A percentile compares a stretch with the other conserved stretches of the same genome.
Evolutionary conservation across 2,797 vertebrate genomes (phyloP).

Genomic region (Clamator glandarius): DNA sequence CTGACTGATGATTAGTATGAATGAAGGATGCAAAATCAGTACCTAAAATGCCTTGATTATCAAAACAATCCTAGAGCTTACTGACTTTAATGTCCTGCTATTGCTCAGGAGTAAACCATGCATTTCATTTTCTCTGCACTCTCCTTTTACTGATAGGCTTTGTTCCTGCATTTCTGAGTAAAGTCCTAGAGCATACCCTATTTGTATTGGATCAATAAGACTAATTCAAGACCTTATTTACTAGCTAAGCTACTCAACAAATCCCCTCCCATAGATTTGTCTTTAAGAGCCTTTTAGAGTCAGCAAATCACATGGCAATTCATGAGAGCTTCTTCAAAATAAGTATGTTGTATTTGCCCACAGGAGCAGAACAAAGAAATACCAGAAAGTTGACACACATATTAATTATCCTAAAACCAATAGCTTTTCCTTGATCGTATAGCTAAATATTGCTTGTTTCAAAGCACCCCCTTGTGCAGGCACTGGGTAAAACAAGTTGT

Average conservation of each 20-base stretch:
- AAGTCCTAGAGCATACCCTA: not conserved
- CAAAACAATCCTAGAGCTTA: not conserved
- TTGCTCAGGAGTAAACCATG: not conserved
- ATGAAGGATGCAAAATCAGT: not conserved
- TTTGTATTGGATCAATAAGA: conserved; percentile 5
- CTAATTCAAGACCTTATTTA: conserved; percentile 23
- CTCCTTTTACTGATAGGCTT: not conserved
- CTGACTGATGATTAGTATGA: not conserved
- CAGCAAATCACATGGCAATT: not conserved
- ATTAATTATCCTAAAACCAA: conserved; percentile 13
- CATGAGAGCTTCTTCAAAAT: conserved; percentile 26
- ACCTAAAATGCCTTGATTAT: not conserved
- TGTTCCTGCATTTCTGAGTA: not conserved
- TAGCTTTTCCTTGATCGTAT: not conserved
- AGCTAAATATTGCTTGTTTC: conserved; percentile 32
- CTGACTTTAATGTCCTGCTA: not conserved
- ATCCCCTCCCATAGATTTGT: conserved; percentile 21
- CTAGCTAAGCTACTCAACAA: not conserved
- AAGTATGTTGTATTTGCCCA: conserved; percentile 19
- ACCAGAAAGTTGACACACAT: not conserved
- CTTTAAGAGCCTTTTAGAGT: conserved; percentile 11
- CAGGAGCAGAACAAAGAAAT: not conserved
- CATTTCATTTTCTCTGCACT: not conserved
- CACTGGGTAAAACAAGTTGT: conserved; percentile 34
- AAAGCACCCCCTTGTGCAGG: conserved; percentile 59